Base-by-base conservation (phyloP, 2,797 vertebrate genomes). In the Ceryle rudis region DNA sequence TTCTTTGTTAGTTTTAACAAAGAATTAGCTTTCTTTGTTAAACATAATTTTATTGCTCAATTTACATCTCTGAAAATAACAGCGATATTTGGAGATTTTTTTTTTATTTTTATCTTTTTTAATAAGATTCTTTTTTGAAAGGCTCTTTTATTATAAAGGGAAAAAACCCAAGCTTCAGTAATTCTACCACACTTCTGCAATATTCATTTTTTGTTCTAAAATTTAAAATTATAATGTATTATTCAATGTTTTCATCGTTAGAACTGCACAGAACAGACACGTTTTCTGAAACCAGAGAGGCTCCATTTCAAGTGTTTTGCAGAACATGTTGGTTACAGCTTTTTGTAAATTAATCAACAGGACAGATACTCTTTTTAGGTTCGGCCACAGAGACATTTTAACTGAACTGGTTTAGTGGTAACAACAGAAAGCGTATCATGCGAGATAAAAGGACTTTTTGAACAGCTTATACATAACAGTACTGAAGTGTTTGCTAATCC, bases 261-360 rank as follows among this genome's bases (percentile, higher is more conserved):
- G 66, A 85, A 29, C 20, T 14, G 20, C 41, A 75, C 33, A 79
- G 64, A 90, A 57, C 16, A 82, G 33, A 41, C 12, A 2, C 5
- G 64, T 62, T 91, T 83, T 51, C 49, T 69, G 35, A 73, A 94
- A 86, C 2, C 16, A 79, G 67, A 74, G 26, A 92, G 62, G 15
- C 2, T 91, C 49, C 26, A 31, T 89, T 88, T 93, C 37, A 60
- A 90, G 33, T 73, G 57, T 79, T 93, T 92, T 77, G 47, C 42
- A 58, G 29, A 69, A 78, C 37, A 49, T 14, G 11, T 42, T 69
- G 22, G 16, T 49, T 95, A 72, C 54, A 87, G 20, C 25, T 82
- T 88, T 75, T 67, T 52, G 28, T 66, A 95, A 96, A 73, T 94
- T 85, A 90, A 80, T 64, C 49, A 86, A 41, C 18, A 73, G 29